Percentiles rank a stretch among this genome's conserved stretches.
Conservation (phyloP, 2,797 vertebrate species). For the Danionella dracula region DNA sequence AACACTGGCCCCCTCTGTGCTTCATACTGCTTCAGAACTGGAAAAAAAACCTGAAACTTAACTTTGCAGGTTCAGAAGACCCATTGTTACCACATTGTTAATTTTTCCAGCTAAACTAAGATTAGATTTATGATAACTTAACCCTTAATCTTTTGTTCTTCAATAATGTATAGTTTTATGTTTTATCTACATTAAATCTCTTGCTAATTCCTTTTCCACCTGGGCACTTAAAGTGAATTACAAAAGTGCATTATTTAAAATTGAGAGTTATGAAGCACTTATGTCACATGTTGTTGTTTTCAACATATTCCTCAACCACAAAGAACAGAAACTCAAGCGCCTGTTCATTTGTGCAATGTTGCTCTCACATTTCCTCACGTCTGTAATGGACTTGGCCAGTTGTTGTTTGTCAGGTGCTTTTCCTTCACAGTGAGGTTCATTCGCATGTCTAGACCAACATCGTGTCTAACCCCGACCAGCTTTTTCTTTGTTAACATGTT, state of each 20-base stretch:
- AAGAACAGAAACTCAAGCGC: background rate
- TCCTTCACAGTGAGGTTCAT: slow-evolving; percentile 6
- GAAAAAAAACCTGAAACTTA: too few species aligned
- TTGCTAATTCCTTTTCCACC: too few species aligned
- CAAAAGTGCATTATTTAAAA: background rate
- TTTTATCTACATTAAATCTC: too few species aligned
- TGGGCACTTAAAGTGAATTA: too few species aligned
- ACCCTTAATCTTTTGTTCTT: too few species aligned
- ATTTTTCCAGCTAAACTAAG: too few species aligned
- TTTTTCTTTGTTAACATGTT: slow-evolving; percentile 59
- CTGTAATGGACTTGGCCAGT: slow-evolving; percentile 42
- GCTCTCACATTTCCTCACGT: background rate
- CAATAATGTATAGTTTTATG: too few species aligned
- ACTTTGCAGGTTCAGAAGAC: too few species aligned
- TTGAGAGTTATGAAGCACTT: background rate
- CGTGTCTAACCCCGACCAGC: slow-evolving; percentile 30
- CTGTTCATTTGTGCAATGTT: background rate
- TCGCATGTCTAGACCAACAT: slow-evolving; percentile 29
- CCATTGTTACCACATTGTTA: too few species aligned
- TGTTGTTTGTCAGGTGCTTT: slow-evolving; percentile 46
- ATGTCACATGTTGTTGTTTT: background rate
- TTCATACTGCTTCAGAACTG: too few species aligned
- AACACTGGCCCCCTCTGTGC: too few species aligned
- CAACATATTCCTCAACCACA: background rate
- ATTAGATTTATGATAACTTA: too few species aligned